phyloP scores from a whole-genome alignment of 2,797 vertebrate genomes.

The Echeneis naucrates region DNA sequence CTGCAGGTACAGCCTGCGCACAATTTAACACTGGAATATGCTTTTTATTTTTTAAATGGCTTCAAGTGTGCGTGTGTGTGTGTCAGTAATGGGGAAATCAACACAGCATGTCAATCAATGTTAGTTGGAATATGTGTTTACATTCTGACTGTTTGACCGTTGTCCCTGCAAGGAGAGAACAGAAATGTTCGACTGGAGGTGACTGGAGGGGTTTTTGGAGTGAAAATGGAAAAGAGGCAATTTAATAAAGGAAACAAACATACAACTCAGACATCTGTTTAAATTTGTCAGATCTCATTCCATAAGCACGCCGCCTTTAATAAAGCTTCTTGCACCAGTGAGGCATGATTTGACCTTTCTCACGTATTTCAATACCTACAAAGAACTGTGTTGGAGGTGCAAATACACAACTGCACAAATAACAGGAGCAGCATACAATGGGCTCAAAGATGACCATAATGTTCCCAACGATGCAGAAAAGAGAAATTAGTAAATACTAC shows the following conservation, averaged over 20 bases:
- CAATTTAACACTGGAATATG: slow-evolving; percentile 48
- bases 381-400: neutral
- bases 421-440: neutral
- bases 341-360: neutral
- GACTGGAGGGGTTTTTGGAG: slow-evolving; percentile 51
- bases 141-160: slow-evolving; percentile 35
- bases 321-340: neutral
- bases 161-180: slow-evolving; percentile 55
- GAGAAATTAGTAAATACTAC: too few species aligned
- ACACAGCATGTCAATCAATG: slow-evolving; percentile 68
- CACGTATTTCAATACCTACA: neutral
- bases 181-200: slow-evolving; percentile 25
- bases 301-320: slow-evolving; percentile 29
- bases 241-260: slow-evolving; percentile 54
- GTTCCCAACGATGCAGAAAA: neutral
- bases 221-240: slow-evolving; percentile 49
- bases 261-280: slow-evolving; percentile 47
- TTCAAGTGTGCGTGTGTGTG: slow-evolving; percentile 38
- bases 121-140: slow-evolving; percentile 64
- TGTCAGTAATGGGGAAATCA: slow-evolving; percentile 69
- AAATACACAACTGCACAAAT: slow-evolving; percentile 4
- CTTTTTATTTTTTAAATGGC: slow-evolving; percentile 60
- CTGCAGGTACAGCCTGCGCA: slow-evolving; percentile 26
- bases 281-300: slow-evolving; percentile 45
- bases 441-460: neutral